phyloP scores from a whole-genome alignment of 1,140 invertebrate genomes.

The Battus philenor region DNA sequence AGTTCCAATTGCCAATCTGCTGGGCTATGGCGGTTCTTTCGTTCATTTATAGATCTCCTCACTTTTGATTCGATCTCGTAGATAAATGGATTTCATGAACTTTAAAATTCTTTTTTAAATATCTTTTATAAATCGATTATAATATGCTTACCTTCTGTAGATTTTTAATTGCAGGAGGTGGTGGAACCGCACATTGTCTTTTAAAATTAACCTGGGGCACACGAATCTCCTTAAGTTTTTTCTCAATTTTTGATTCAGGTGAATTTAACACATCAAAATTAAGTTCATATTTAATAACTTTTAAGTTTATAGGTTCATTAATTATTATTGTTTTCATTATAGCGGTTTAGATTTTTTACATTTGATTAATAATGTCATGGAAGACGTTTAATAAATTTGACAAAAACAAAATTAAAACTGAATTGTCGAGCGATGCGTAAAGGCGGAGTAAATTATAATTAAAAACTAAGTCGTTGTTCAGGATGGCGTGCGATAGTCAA shows the following conservation, averaged over 20 bases:
- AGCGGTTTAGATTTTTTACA: slow-evolving; percentile 17
- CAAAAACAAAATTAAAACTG: neutral
- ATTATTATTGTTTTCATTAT: slow-evolving; percentile 63
- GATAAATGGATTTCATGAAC: too few relatives aligned
- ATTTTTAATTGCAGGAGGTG: slow-evolving; percentile 38
- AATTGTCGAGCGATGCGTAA: too few relatives aligned
- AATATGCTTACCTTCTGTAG: slow-evolving; percentile 33
- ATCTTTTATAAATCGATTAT: neutral
- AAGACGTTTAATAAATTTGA: too few relatives aligned
- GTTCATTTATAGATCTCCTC: too few relatives aligned
- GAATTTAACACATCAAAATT: slow-evolving; percentile 41
- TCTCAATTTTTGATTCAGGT: slow-evolving; percentile 23
- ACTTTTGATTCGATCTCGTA: too few relatives aligned
- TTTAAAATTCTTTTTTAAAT: neutral
- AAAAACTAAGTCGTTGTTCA: slow-evolving; percentile 19
- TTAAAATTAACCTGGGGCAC: slow-evolving; percentile 33
- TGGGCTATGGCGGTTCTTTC: too few relatives aligned
- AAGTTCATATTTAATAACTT: slow-evolving; percentile 56
- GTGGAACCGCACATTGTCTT: slow-evolving; percentile 35
- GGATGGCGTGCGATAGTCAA: slow-evolving; percentile 42
- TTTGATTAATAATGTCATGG: neutral
- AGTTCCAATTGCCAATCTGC: too few relatives aligned
- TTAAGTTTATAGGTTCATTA: slow-evolving; percentile 57
- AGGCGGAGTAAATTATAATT: slow-evolving; percentile 9
- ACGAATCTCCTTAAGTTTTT: slow-evolving; percentile 39